phyloP scores from a whole-genome alignment of 2,113 vertebrate species.

The Halcyon malimbica region DNA sequence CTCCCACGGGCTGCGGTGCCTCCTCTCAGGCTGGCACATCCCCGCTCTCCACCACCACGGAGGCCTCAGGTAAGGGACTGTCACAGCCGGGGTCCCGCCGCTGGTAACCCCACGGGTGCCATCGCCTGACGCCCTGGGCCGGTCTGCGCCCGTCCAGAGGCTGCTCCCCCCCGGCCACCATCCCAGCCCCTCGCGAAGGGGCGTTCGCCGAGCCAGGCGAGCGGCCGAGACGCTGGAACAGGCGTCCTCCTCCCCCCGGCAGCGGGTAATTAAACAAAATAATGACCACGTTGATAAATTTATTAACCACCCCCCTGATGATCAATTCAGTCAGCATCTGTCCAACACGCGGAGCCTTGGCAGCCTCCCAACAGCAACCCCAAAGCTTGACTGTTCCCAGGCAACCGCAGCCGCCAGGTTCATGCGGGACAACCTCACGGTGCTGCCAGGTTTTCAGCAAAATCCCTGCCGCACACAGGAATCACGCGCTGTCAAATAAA shows the following conservation, averaged over 20 bases:
- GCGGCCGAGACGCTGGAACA: background rate
- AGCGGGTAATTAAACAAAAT: background rate
- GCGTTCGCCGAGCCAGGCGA: background rate
- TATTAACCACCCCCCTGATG: background rate
- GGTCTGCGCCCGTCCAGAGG: background rate
- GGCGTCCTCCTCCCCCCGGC: background rate
- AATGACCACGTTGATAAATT: background rate
- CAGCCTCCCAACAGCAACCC: background rate
- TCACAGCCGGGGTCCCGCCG: fast-evolving
- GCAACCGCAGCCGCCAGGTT: background rate
- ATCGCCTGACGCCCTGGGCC: background rate
- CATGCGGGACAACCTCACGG: background rate
- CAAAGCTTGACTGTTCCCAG: background rate
- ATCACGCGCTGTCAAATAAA: background rate
- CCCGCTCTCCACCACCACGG: fast-evolving
- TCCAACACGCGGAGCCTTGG: background rate
- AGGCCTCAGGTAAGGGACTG: background rate
- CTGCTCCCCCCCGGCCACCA: background rate
- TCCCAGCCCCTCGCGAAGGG: fast-evolving
- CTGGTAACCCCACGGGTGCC: fast-evolving
- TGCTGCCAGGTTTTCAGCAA: background rate
- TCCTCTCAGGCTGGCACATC: fast-evolving
- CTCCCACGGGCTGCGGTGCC: fast-evolving
- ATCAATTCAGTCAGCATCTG: background rate
- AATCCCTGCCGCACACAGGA: background rate